phyloP scores from a whole-genome alignment of 2,113 vertebrate genomes.

The Leptobrachium leishanense region DNA sequence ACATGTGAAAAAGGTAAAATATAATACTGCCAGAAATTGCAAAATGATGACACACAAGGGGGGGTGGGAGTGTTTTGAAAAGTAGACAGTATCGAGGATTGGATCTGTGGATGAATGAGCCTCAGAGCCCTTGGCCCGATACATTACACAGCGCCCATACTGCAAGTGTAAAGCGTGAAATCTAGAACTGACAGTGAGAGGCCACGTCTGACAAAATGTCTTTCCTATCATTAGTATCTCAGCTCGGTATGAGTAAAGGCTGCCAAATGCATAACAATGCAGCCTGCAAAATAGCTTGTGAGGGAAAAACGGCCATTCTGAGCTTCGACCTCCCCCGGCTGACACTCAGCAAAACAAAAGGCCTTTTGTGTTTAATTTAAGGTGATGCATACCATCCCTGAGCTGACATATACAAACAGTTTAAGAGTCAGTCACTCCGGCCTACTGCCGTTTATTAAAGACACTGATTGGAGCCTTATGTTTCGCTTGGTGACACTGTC shows the following conservation, averaged over 20 bases:
- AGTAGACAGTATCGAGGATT: slow-evolving; percentile 8
- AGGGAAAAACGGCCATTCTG: slow-evolving; percentile 16
- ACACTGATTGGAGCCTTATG: slow-evolving; percentile 13
- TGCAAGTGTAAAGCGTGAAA: slow-evolving; percentile 41
- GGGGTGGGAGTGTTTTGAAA: slow-evolving; percentile 4
- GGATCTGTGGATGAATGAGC: slow-evolving; percentile 27
- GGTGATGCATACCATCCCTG: slow-evolving; percentile 24
- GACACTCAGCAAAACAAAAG: slow-evolving; percentile 50
- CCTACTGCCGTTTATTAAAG: slow-evolving; percentile 20
- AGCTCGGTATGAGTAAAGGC: slow-evolving; percentile 15
- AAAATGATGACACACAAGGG: slow-evolving; percentile 5
- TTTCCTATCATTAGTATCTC: slow-evolving; percentile 37
- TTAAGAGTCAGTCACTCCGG: slow-evolving; percentile 42
- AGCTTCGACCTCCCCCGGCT: slow-evolving; percentile 43
- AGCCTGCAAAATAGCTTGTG: slow-evolving; percentile 26
- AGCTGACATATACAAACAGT: slow-evolving; percentile 20
- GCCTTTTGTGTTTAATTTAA: slow-evolving; percentile 40
- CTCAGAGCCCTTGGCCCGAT: neutral
- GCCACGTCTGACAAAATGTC: slow-evolving; percentile 26
- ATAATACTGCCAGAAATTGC: neutral
- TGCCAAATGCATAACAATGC: slow-evolving; percentile 5
- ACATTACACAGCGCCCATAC: slow-evolving; percentile 35
- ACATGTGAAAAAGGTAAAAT: neutral
- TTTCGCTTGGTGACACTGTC: slow-evolving; percentile 4
- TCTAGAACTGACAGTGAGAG: slow-evolving; percentile 25